Evolutionary conservation across 2,888 invertebrate genomes (phyloP).

Genomic region (Mimumesa dahlbomi): DNA sequence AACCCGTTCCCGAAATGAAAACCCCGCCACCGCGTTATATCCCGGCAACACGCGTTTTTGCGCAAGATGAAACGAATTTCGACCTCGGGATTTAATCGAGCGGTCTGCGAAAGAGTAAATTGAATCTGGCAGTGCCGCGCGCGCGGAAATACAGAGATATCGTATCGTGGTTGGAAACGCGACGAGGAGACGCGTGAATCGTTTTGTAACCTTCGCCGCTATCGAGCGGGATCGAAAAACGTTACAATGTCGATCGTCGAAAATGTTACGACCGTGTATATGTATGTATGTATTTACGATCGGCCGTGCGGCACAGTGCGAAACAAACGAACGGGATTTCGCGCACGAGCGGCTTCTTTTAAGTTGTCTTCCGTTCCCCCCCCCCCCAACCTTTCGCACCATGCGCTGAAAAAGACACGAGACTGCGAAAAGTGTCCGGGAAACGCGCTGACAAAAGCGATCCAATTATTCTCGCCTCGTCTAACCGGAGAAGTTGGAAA

Average conservation of each 20-base stretch:
- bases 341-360: background rate
- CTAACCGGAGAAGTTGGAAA: too few relatives aligned
- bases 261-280: too few relatives aligned
- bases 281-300: too few relatives aligned
- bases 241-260: background rate
- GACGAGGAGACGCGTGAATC: slow-evolving; percentile 14
- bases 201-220: slow-evolving; percentile 19
- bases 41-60: too few relatives aligned
- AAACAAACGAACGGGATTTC: slow-evolving; percentile 5
- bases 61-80: background rate
- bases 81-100: too few relatives aligned
- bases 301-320: background rate
- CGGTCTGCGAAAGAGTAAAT: too few relatives aligned
- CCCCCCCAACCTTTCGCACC: background rate
- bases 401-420: background rate
- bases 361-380: background rate
- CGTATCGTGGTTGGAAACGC: slow-evolving; percentile 20
- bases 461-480: background rate
- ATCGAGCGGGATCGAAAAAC: slow-evolving; percentile 8
- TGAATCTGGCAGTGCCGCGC: background rate
- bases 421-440: background rate
- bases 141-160: slow-evolving; percentile 24
- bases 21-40: too few relatives aligned
- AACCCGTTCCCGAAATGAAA: too few relatives aligned
- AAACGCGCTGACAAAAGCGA: background rate